Percentiles rank a stretch among this genome's conserved stretches.
These are phyloP conservation scores for Semibalanus balanoides DNA, from an alignment of 1,140 invertebrate genomes.

Conservation along the genomic window DNA sequence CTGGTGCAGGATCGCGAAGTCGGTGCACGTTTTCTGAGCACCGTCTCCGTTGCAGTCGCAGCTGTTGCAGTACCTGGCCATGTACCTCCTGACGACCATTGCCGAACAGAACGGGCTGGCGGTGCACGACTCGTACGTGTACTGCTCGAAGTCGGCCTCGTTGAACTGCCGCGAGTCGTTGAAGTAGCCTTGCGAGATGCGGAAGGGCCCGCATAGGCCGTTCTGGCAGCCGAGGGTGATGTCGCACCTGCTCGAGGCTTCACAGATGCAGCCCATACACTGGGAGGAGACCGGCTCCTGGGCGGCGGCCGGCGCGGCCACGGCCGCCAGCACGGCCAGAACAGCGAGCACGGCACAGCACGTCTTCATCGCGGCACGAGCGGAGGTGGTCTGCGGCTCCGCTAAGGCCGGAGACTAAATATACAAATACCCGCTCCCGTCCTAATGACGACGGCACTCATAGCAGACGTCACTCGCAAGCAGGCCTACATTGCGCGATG, in stretches of 20 bases:
- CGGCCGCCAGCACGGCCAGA: neutral
- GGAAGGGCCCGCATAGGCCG: slow-evolving; percentile 31
- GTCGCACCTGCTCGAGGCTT: slow-evolving; percentile 10
- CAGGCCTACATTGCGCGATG: too few species aligned
- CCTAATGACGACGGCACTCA: too few species aligned
- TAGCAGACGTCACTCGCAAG: neutral
- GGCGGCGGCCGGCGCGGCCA: neutral
- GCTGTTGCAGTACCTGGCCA: neutral
- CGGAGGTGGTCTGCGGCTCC: neutral
- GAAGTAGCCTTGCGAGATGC: slow-evolving; percentile 3
- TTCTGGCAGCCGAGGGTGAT: slow-evolving; percentile 7
- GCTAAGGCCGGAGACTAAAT: neutral
- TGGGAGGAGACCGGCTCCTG: neutral
- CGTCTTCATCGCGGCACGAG: neutral
- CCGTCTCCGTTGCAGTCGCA: neutral
- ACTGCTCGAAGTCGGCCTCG: neutral
- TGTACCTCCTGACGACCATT: neutral
- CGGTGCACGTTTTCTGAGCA: neutral
- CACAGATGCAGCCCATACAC: slow-evolving; percentile 12
- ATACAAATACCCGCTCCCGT: neutral
- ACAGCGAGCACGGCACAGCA: neutral
- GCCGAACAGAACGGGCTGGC: neutral
- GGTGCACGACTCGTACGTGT: neutral
- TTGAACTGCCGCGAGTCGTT: neutral
- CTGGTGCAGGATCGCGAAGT: neutral